These are phyloP conservation scores for Amblyornis subalaris DNA, from an alignment of 2,113 vertebrate genomes.

Conservation along the genomic window DNA sequence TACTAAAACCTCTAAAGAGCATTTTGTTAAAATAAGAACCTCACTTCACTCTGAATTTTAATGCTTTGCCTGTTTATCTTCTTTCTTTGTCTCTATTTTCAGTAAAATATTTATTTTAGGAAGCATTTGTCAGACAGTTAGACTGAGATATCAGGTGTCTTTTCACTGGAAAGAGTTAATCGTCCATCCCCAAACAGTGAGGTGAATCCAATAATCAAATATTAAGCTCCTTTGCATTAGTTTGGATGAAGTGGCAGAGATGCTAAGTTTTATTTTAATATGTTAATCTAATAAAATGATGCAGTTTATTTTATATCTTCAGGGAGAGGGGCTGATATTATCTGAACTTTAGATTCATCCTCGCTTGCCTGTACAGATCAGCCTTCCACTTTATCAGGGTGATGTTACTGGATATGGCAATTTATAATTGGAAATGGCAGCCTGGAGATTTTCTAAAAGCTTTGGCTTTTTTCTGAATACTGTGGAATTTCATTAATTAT, in stretches of 20 bases:
- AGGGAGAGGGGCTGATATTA: constrained; percentile 29
- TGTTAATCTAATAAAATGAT: constrained; percentile 16
- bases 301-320: constrained; percentile 2
- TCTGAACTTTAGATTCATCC: constrained; percentile 20
- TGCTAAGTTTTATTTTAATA: neutral
- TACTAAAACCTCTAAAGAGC: neutral
- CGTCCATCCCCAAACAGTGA: neutral
- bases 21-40: neutral
- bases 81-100: neutral
- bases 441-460: constrained; percentile 43
- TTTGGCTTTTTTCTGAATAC: constrained; percentile 45
- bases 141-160: neutral
- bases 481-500: constrained; percentile 68
- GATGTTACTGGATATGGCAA: constrained; percentile 42
- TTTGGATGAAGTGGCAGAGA: neutral
- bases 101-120: neutral
- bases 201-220: neutral
- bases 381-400: neutral
- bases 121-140: neutral
- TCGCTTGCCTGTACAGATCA: constrained; percentile 25
- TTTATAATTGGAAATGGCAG: constrained; percentile 54
- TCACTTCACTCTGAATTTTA: neutral
- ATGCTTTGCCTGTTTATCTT: neutral
- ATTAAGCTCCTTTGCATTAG: neutral
- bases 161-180: neutral